Conservation (phyloP, 2,888 invertebrate species). For the Smittia sp. region DNA sequence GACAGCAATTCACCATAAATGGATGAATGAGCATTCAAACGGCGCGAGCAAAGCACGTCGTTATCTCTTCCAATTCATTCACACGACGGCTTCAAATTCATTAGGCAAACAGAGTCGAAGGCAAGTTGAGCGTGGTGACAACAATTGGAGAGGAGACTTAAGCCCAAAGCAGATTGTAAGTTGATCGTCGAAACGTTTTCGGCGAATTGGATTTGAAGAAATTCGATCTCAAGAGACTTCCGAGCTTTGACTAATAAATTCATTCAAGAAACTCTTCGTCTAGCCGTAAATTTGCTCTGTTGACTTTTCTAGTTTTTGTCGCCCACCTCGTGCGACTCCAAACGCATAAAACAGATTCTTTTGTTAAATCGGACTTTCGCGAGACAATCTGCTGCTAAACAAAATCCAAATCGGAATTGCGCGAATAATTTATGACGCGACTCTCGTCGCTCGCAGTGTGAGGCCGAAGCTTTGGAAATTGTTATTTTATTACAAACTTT, state of each 20-base stretch:
- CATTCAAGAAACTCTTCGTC: too few relatives aligned
- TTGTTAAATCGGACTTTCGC: background rate
- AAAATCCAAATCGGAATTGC: background rate
- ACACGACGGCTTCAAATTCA: too few relatives aligned
- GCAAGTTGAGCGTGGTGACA: too few relatives aligned
- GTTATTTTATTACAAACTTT: slow-evolving; percentile 24
- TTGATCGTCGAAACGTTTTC: too few relatives aligned
- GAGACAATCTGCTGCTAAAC: background rate
- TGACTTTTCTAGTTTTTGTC: too few relatives aligned
- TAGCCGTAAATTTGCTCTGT: too few relatives aligned
- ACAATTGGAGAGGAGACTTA: too few relatives aligned
- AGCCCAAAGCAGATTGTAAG: too few relatives aligned
- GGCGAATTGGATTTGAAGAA: too few relatives aligned
- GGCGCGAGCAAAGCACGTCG: background rate
- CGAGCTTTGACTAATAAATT: too few relatives aligned
- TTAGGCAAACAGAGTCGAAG: too few relatives aligned
- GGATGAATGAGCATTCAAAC: slow-evolving; percentile 27
- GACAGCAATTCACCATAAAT: background rate
- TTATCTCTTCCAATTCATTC: slow-evolving; percentile 5
- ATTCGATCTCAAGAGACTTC: too few relatives aligned
- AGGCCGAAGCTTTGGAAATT: slow-evolving; percentile 17
- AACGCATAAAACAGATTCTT: slow-evolving; percentile 2
- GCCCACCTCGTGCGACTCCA: background rate
- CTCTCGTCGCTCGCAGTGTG: background rate
- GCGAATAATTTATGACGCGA: slow-evolving; percentile 20